phyloP scores from a whole-genome alignment of 2,113 vertebrate species.

The Lamprologus sp. region DNA sequence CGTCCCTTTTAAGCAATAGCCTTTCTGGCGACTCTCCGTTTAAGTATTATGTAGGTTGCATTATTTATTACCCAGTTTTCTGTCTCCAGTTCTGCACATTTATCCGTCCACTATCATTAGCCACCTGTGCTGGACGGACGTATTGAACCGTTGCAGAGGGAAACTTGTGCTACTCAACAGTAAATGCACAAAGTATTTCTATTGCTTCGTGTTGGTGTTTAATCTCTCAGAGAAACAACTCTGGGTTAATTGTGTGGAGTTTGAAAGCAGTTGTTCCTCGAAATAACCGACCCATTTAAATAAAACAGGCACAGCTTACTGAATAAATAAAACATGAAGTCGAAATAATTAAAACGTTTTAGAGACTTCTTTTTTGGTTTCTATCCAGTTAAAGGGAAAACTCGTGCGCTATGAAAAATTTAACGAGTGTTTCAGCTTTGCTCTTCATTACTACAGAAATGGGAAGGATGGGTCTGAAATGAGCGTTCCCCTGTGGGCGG shows the following conservation, averaged over 20 bases:
- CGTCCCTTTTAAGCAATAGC: neutral
- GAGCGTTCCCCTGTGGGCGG: neutral
- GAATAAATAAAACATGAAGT: neutral
- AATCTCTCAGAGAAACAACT: neutral
- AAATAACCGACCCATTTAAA: neutral
- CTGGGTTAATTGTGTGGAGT: neutral
- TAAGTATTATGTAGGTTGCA: neutral
- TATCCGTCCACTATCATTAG: neutral
- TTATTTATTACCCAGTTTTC: neutral
- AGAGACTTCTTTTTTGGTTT: neutral
- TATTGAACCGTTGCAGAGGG: neutral
- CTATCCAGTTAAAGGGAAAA: neutral
- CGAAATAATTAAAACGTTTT: neutral
- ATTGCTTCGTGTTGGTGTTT: neutral
- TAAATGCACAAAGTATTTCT: neutral
- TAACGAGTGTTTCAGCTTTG: neutral
- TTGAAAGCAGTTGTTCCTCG: neutral
- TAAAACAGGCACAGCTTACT: neutral
- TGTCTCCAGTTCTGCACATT: neutral
- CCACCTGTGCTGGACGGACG: neutral
- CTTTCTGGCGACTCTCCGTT: neutral
- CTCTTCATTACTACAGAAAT: neutral
- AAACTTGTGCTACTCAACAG: neutral
- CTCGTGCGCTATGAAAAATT: neutral
- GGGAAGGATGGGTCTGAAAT: neutral